Evolutionary conservation across 2,797 vertebrate genomes (phyloP).

Genomic region (Liparis tanakae): DNA sequence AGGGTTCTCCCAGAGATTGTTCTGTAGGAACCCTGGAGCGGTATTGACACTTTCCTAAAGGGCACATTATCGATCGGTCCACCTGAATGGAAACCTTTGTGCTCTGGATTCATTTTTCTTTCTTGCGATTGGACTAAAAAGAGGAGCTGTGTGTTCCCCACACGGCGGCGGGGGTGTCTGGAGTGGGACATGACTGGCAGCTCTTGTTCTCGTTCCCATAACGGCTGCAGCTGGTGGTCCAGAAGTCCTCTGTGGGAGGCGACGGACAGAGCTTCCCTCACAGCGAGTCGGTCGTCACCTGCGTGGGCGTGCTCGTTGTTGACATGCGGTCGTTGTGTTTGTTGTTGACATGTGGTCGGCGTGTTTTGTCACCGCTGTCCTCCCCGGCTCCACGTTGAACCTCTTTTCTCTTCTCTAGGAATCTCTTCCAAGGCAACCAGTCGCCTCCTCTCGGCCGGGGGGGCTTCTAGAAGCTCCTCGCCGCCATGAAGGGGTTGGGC

Average conservation of each 20-base stretch:
- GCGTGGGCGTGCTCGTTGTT: slow-evolving; percentile 42
- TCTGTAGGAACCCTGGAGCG: slow-evolving; percentile 38
- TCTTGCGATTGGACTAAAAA: slow-evolving; percentile 36
- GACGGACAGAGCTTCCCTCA: slow-evolving; percentile 46
- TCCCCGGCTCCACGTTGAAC: slow-evolving; percentile 4
- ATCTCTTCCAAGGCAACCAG: slow-evolving; percentile 48
- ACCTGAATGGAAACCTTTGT: slow-evolving; percentile 27
- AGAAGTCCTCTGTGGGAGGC: slow-evolving; percentile 60
- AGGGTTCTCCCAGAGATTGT: slow-evolving; percentile 47
- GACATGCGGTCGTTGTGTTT: no score
- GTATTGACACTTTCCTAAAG: slow-evolving; percentile 6
- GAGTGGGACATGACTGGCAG: slow-evolving; percentile 38
- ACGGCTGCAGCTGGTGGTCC: slow-evolving; percentile 62
- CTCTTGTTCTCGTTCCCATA: slow-evolving; percentile 57
- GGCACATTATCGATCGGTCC: background rate
- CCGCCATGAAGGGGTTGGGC: slow-evolving; percentile 96
- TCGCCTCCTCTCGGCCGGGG: slow-evolving; percentile 68
- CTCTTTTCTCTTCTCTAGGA: slow-evolving; percentile 61
- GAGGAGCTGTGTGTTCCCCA: slow-evolving; percentile 31
- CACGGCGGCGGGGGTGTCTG: slow-evolving; percentile 60
- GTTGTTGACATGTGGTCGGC: slow-evolving; percentile 25
- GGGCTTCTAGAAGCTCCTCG: slow-evolving; percentile 83
- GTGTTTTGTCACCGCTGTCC: slow-evolving; percentile 25
- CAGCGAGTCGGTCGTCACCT: slow-evolving; percentile 40
- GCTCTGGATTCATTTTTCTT: slow-evolving; percentile 8